A percentile compares a stretch with the other conserved stretches of the same genome.
Evolutionary conservation across 2,888 invertebrate genomes (phyloP).

Genomic region (Congeria kusceri): DNA sequence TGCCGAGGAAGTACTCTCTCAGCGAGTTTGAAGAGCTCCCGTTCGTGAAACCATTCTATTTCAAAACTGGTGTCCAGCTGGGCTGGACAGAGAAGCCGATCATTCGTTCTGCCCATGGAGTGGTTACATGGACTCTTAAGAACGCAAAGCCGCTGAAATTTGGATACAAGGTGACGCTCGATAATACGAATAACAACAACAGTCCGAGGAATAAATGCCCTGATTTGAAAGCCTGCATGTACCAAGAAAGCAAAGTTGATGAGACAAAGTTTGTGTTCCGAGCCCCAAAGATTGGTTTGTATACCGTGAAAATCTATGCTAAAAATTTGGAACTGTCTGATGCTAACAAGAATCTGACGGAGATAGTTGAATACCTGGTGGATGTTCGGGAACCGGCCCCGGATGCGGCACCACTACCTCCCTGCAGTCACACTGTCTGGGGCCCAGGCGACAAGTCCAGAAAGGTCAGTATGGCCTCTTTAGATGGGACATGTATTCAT

Average conservation of each 20-base stretch:
- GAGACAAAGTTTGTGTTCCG: slow-evolving; percentile 65
- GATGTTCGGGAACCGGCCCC: slow-evolving; percentile 64
- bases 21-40: slow-evolving; percentile 71
- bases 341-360: slow-evolving; percentile 60
- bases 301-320: slow-evolving; percentile 68
- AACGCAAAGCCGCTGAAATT: slow-evolving; percentile 65
- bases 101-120: slow-evolving; percentile 63
- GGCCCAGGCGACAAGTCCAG: slow-evolving; percentile 62
- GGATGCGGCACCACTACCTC: slow-evolving; percentile 68
- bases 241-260: slow-evolving; percentile 65
- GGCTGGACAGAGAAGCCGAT: slow-evolving; percentile 68
- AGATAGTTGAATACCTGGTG: slow-evolving; percentile 69
- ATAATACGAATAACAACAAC: slow-evolving; percentile 32
- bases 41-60: slow-evolving; percentile 71
- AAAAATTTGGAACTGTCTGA: slow-evolving; percentile 58
- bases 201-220: slow-evolving; percentile 42
- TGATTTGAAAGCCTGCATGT: slow-evolving; percentile 61
- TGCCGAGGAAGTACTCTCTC: slow-evolving; percentile 66
- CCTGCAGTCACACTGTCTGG: slow-evolving; percentile 69
- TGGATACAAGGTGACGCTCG: slow-evolving; percentile 55
- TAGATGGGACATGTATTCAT: neutral
- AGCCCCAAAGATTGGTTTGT: slow-evolving; percentile 63
- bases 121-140: slow-evolving; percentile 67
- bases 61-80: slow-evolving; percentile 61
- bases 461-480: slow-evolving; percentile 49